Conservation (phyloP, 2,113 vertebrate genomes). For the Octodon degus region DNA sequence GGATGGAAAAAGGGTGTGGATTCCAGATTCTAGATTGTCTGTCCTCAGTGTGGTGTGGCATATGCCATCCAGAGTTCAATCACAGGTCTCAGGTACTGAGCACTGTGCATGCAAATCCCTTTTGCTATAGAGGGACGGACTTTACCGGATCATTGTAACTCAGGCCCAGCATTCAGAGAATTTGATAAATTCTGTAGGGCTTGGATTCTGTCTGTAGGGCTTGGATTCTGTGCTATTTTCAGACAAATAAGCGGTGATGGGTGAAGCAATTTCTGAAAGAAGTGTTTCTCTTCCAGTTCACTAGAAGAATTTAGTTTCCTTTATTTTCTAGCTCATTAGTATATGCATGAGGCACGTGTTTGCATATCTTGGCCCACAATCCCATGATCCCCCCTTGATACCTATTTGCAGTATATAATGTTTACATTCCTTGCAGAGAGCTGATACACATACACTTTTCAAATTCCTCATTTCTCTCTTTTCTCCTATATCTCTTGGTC, state of each 20-base stretch:
- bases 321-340: neutral
- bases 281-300: neutral
- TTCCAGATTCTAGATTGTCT: neutral
- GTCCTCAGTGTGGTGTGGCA: neutral
- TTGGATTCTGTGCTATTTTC: neutral
- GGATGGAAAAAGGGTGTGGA: neutral
- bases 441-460: neutral
- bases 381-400: neutral
- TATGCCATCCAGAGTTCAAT: neutral
- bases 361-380: neutral
- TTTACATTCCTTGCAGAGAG: neutral
- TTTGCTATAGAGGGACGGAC: neutral
- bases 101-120: neutral
- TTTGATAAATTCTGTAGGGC: neutral
- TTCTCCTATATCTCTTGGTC: neutral
- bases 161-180: neutral
- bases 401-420: neutral
- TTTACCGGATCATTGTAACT: neutral
- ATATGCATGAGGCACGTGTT: neutral
- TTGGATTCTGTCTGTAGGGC: neutral
- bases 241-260: neutral
- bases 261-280: neutral
- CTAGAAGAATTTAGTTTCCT: neutral
- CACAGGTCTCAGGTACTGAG: neutral
- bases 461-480: neutral